Percentiles rank a stretch among this genome's conserved stretches.
phyloP scores from a whole-genome alignment of 2,797 vertebrate genomes.

The Sebastiscus albofasciatus region DNA sequence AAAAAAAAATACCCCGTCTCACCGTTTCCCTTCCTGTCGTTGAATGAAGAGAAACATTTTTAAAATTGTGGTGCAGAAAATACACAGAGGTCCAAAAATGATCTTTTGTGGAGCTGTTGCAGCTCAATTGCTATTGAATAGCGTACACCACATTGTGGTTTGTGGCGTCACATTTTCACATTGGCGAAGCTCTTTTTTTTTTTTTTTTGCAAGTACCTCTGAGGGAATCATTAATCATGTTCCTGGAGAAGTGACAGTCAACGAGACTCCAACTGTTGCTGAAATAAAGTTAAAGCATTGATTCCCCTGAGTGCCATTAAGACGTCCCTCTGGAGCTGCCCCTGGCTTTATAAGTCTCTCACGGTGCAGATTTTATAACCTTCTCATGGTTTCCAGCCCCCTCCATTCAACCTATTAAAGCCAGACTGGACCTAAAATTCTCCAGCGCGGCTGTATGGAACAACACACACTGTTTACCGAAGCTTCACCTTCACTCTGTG shows the following conservation, averaged over 20 bases:
- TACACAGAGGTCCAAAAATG: neutral
- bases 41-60: slow-evolving; percentile 32
- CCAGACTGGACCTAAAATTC: slow-evolving; percentile 4
- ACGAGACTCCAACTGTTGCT: slow-evolving; percentile 25
- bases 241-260: slow-evolving; percentile 51
- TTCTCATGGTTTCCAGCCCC: neutral
- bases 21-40: slow-evolving; percentile 25
- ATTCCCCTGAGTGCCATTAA: slow-evolving; percentile 61
- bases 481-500: slow-evolving; percentile 27
- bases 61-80: slow-evolving; percentile 4
- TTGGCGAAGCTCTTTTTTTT: neutral
- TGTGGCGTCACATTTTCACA: slow-evolving; percentile 10
- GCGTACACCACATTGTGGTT: neutral
- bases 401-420: slow-evolving; percentile 8
- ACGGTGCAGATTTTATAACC: slow-evolving; percentile 33
- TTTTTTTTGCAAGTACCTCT: neutral
- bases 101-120: neutral
- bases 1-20: neutral
- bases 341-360: slow-evolving; percentile 19
- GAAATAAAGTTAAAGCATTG: slow-evolving; percentile 46
- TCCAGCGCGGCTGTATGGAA: neutral
- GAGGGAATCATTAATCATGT: slow-evolving; percentile 58
- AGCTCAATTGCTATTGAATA: slow-evolving; percentile 11
- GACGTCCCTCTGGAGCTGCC: slow-evolving; percentile 36
- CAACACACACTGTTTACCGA: slow-evolving; percentile 20